phyloP scores from a whole-genome alignment of 1,140 invertebrate genomes.

The Lordiphosa clarofinis region DNA sequence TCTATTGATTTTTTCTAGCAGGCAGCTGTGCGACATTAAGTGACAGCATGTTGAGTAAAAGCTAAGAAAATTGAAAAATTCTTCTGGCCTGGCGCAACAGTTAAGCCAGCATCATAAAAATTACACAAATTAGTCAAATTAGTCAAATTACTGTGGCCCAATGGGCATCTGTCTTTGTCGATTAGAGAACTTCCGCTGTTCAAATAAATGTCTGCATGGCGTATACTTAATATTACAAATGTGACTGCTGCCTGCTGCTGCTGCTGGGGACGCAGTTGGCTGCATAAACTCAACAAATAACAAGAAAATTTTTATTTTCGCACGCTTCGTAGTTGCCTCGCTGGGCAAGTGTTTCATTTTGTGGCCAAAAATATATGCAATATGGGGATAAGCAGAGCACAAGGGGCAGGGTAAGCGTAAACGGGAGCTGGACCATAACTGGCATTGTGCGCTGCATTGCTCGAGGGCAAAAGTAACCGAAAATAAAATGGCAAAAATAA shows the following conservation, averaged over 20 bases:
- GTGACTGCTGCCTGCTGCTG: conserved; percentile 6
- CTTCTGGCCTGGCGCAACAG: neutral
- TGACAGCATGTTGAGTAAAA: neutral
- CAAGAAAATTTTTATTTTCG: conserved; percentile 10
- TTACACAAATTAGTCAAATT: conserved; percentile 12
- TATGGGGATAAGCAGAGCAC: conserved; percentile 6
- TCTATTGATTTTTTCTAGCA: conserved; percentile 33
- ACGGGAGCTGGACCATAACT: neutral
- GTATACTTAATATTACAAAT: conserved; percentile 51
- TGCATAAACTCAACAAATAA: conserved; percentile 31
- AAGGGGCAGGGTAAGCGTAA: neutral
- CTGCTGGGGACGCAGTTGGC: conserved; percentile 7
- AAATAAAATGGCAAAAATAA: conserved; percentile 60
- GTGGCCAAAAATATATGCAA: conserved; percentile 6
- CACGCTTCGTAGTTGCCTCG: conserved; percentile 6
- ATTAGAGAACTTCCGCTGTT: conserved; percentile 1
- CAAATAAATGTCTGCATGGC: conserved; percentile 16
- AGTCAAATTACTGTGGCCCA: neutral
- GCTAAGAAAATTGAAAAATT: conserved; percentile 3
- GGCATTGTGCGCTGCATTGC: too few relatives aligned
- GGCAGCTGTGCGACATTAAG: conserved; percentile 19
- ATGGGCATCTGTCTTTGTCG: neutral
- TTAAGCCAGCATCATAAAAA: neutral
- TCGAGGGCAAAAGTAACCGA: neutral
- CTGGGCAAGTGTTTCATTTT: conserved; percentile 14